Evolutionary conservation across 2,888 invertebrate species (phyloP).

Genomic region (Drosophila mercatorum): DNA sequence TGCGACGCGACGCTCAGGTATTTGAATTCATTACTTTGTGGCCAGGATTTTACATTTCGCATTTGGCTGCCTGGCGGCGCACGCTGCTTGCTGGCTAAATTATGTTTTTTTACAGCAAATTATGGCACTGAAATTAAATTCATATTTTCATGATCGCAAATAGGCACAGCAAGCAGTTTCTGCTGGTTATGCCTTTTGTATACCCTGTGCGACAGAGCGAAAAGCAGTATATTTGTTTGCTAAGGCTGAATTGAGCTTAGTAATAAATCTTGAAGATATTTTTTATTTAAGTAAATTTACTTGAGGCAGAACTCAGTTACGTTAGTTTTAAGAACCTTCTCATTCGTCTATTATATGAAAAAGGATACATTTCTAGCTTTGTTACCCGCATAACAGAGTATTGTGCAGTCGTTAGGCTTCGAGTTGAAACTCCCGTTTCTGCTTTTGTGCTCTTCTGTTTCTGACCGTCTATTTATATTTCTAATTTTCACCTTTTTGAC

Average conservation of each 20-base stretch:
- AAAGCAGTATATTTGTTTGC: not conserved
- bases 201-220: constrained; percentile 6
- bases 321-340: not conserved
- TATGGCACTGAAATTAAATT: constrained; percentile 71
- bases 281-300: not conserved
- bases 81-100: constrained; percentile 44
- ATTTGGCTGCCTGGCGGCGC: constrained; percentile 52
- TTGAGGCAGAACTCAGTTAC: too few species aligned
- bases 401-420: not conserved
- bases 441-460: constrained; percentile 11
- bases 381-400: not conserved
- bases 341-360: not conserved
- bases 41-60: constrained; percentile 57
- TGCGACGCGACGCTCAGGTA: constrained; percentile 53
- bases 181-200: constrained; percentile 14
- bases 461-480: constrained; percentile 39
- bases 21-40: constrained; percentile 74
- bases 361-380: not conserved
- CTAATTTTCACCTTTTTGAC: constrained; percentile 64
- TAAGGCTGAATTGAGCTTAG: too few species aligned
- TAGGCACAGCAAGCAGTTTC: constrained; percentile 61
- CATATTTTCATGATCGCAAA: constrained; percentile 77
- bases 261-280: not conserved
- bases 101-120: constrained; percentile 61
- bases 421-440: not conserved